Evolutionary conservation across 2,113 vertebrate species (phyloP), one percentile per base, ranked within the genome.

Genomic region (Tylochromis polylepis): DNA sequence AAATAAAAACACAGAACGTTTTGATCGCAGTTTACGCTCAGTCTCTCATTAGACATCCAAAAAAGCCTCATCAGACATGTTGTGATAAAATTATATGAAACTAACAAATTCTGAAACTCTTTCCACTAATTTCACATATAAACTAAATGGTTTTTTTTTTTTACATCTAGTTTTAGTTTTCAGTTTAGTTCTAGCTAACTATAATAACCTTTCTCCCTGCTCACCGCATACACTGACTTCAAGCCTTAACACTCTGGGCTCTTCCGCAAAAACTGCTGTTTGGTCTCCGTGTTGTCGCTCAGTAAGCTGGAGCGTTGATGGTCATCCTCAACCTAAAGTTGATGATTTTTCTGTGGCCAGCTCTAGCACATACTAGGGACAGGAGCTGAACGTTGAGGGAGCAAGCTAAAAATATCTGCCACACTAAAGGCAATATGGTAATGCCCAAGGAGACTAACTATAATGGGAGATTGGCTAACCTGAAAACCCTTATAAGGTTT

Each of bases 271-370:
- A 51, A 7, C 46, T 51, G 15, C 16, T 3, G 6, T 51, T 51
- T 51, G 46, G 46, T 53, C 49, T 49, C 1, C 3, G 49, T 5
- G 15, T 18, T 7, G 5, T 15, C 15, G 5, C 43, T 51, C 49
- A 16, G 16, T 53, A 4, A 3, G 7, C 10, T n/a, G 51, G 10
- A 53, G 51, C 15, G 9, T 53, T 29, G 29, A 0, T 75, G 9
- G 41, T 49, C 18, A 49, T 49, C 41, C 2, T 75, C 6, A 0
- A 75, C 15, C 43, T 49, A 75, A 75, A 77, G 16, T 11, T 49
- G 5, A 29, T 4, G 70, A 0, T 70, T 70, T 22, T 46, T 29
- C 41, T 75, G 0, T 0, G 15, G 41, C 24, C 67, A 49, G 41
- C 15, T 75, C 9, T 29, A 65, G 15, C 70, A 20, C 24, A 51